Evolutionary conservation across 2,888 invertebrate species (phyloP), one percentile per base, ranked within the genome.

Genomic region (Harmothoe impar): DNA sequence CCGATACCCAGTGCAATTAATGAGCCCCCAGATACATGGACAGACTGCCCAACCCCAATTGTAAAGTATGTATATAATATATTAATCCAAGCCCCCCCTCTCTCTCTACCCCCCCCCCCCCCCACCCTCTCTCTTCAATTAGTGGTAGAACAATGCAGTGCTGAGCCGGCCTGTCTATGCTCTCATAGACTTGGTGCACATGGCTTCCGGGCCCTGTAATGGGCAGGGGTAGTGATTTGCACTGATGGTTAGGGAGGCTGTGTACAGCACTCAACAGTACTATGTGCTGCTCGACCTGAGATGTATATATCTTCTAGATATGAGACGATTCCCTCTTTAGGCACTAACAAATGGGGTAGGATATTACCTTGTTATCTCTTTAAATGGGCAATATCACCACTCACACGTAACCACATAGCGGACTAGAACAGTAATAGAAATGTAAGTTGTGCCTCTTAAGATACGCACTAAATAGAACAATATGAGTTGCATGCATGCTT

Each of bases 141-240:
- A 81, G 35, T 35, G 20, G 17, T 15, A 33, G 81, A 81, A 81
- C 81, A 81, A 81, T 81, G 77, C 77, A 17, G 77, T 17, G 20
- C n/a, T 35, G 25, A 35, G 33, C 35, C 20, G 43, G 35, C 81
- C 35, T 81, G 25, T 81, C 81, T 81, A 81, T 81, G 81, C 12
- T 25, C 81, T 35, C 81, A 81, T 81, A 81, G 17, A 81, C 81
- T 81, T 33, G 81, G 10, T 81, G 81, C 81, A 33, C 33, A 23
- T 25, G 23, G 43, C 23, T 17, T 35, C 35, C 20, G 35, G 20
- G 20, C 20, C 31, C 20, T 20, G n/a, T 35, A 43, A 81, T 81
- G 25, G 25, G 81, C 81, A 17, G 17, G 1, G 10, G 3, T 15
- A n/a, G 81, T 81, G 35, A 81, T 81, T 81, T 81, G 81, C 23